Base-by-base conservation (phyloP, 64 coral and sea anemone species). In the Montipora foliosa region DNA sequence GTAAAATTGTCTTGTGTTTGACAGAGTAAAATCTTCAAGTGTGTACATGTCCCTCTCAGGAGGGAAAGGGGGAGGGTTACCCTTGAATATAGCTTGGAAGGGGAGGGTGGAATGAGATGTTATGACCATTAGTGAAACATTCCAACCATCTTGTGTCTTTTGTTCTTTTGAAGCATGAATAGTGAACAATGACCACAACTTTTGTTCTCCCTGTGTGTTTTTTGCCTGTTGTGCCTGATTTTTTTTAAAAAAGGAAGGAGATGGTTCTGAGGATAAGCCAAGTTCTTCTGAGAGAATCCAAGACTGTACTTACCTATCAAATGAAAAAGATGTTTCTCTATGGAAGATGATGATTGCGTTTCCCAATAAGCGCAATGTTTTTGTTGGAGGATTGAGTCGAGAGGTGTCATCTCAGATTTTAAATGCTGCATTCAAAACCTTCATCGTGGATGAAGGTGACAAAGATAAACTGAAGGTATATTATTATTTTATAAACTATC, bases 281-380 rank as follows among this genome's bases (percentile, higher is more conserved):
- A 17, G n/a, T 11, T 20, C 46, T 10, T 13, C 57, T 20, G 76
- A 13, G 45, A 78, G 89, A 14, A 47, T 87, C 5, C 89, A 79
- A 29, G 94, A 95, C 29, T 92, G 44, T 48, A 86, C 84, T 71
- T 95, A 95, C n/a, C 77, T 95, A 12, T 91, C 94, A 52, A 82
- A 29, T 92, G 94, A 95, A 49, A 91, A 95, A 75, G 90, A 95
- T 60, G 60, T 95, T 50, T 13, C 77, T 44, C 49, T 92, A 15
- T 95, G 94, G 94, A 92, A 92, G 67, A 83, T 92, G 61, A 21
- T 95, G 25, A 19, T 16, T 6, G 61, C 75, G 25, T 95, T 82
- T 6, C 89, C 94, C 4, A 92, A 62, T 17, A 95, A 95, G 25
- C 82, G 89, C 50, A 95, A 95, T 88, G 77, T 95, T 49, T 95